A percentile compares a stretch with the other conserved stretches of the same genome.
Evolutionary conservation across 2,888 invertebrate species (phyloP).

Genomic region (Athalia circularis): DNA sequence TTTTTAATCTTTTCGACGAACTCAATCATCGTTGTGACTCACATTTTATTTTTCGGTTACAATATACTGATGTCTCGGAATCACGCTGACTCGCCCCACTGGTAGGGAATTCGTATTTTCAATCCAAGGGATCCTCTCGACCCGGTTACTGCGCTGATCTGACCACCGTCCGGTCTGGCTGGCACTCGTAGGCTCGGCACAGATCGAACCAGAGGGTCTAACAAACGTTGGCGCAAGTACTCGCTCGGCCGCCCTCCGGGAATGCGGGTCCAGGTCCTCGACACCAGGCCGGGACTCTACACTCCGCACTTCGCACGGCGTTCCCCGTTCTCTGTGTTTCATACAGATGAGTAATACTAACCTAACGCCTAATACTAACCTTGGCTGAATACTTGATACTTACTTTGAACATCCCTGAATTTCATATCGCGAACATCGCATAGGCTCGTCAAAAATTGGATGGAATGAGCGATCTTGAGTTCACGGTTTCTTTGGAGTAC

Average conservation of each 20-base stretch:
- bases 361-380: too few species aligned
- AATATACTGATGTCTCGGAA: too few species aligned
- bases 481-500: constrained; percentile 34
- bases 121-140: too few species aligned
- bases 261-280: constrained; percentile 61
- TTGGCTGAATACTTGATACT: constrained; percentile 29
- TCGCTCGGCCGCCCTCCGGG: constrained; percentile 63
- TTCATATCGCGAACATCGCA: neutral
- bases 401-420: constrained; percentile 37
- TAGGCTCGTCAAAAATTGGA: neutral
- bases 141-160: too few species aligned
- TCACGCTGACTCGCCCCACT: too few species aligned
- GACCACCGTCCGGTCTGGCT: neutral
- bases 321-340: constrained; percentile 37
- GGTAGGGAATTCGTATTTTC: too few species aligned
- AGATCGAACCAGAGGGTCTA: constrained; percentile 66
- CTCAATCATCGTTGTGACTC: too few species aligned
- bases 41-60: too few species aligned
- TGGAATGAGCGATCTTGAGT: constrained; percentile 1
- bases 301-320: constrained; percentile 39
- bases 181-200: constrained; percentile 32
- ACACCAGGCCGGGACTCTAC: constrained; percentile 53
- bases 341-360: too few species aligned
- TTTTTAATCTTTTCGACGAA: too few species aligned
- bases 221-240: constrained; percentile 55